phyloP scores from a whole-genome alignment of 2,888 invertebrate species.

The Xestia rhomboidea region DNA sequence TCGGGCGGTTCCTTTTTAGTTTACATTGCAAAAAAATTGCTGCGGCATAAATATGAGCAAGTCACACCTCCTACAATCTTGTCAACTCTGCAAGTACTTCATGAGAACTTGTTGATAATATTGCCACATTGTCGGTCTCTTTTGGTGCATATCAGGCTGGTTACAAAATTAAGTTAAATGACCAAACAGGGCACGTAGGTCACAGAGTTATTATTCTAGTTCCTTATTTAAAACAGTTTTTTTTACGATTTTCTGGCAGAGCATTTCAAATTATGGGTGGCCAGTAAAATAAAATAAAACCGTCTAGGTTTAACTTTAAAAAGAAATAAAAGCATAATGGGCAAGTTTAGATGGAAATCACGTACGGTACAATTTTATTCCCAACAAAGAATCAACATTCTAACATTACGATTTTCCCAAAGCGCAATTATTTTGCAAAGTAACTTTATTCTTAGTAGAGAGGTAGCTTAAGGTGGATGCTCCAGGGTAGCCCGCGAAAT shows the following conservation, averaged over 20 bases:
- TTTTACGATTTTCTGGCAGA: background rate
- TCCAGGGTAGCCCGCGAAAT: too few species aligned
- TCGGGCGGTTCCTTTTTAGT: slow-evolving; percentile 44
- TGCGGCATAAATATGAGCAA: slow-evolving; percentile 9
- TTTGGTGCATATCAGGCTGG: slow-evolving; percentile 19
- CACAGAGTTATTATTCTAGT: slow-evolving; percentile 28
- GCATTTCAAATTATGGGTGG: slow-evolving; percentile 25
- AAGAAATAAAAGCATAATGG: slow-evolving; percentile 35
- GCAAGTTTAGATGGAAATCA: slow-evolving; percentile 35
- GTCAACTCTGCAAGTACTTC: slow-evolving; percentile 16
- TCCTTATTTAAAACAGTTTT: slow-evolving; percentile 32
- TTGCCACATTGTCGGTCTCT: slow-evolving; percentile 42
- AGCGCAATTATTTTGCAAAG: slow-evolving; percentile 17
- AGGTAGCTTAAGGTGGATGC: too few species aligned
- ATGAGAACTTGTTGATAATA: slow-evolving; percentile 19
- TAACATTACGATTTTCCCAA: slow-evolving; percentile 6
- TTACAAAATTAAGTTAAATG: slow-evolving; percentile 26
- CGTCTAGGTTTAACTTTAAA: slow-evolving; percentile 4
- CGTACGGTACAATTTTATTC: slow-evolving; percentile 22
- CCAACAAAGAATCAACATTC: background rate
- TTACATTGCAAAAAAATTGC: slow-evolving; percentile 41
- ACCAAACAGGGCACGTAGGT: slow-evolving; percentile 21
- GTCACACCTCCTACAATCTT: slow-evolving; percentile 34
- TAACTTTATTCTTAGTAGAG: slow-evolving; percentile 30
- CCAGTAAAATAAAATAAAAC: slow-evolving; percentile 13